phyloP scores from a whole-genome alignment of 2,113 vertebrate genomes.

The Urocynchramus pylzowi region DNA sequence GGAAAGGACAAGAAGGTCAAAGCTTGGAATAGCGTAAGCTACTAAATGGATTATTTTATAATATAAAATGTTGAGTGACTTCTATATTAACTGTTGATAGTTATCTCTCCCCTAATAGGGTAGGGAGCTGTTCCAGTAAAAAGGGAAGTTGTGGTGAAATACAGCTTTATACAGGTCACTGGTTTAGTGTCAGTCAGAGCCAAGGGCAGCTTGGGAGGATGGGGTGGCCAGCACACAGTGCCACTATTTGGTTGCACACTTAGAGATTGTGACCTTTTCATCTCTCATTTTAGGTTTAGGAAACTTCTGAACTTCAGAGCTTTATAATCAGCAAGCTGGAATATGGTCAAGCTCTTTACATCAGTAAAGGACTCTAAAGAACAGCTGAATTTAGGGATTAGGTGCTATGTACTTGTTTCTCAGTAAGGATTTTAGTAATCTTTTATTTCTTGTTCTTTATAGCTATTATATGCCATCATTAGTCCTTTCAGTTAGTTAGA shows the following conservation, averaged over 20 bases:
- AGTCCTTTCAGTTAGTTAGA: not conserved
- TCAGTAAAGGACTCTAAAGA: not conserved
- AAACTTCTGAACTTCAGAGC: not conserved
- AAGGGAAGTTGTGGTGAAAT: not conserved
- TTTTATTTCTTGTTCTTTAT: not conserved
- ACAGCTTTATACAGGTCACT: not conserved
- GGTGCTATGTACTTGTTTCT: not conserved
- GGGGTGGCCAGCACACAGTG: not conserved
- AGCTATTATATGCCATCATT: not conserved
- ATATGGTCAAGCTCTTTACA: not conserved
- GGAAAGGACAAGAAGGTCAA: constrained; percentile 24
- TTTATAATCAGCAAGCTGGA: not conserved
- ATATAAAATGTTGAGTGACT: constrained; percentile 25
- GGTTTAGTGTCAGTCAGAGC: not conserved
- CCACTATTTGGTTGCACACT: not conserved
- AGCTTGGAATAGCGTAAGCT: not conserved
- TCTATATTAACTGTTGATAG: not conserved
- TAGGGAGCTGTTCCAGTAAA: not conserved
- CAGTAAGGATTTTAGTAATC: not conserved
- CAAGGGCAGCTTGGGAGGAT: not conserved
- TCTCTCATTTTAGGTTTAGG: not conserved
- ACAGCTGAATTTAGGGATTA: not conserved
- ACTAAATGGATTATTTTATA: constrained; percentile 2
- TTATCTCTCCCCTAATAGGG: not conserved
- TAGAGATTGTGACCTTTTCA: not conserved